Evolutionary conservation across 2,113 vertebrate genomes (phyloP).

Genomic region (Elaphurus davidianus): DNA sequence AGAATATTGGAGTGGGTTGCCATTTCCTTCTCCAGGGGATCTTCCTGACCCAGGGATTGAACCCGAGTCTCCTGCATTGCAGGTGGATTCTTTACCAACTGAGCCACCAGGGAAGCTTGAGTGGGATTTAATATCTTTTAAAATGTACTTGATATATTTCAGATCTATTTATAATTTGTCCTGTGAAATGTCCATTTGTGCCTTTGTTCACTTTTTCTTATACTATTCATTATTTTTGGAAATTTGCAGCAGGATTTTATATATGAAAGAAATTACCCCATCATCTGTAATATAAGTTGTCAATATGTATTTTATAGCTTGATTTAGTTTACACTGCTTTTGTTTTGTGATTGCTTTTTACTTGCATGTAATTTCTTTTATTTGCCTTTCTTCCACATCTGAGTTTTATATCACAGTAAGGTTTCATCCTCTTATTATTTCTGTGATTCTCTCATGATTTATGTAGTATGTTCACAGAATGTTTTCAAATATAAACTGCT

Average conservation of each 20-base stretch:
- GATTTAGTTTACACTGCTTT: neutral
- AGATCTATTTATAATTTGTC: neutral
- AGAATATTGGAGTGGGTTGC: too few species aligned
- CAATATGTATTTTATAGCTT: neutral
- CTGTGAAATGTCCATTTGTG: neutral
- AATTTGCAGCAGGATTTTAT: neutral
- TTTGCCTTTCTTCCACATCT: neutral
- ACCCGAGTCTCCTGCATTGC: too few species aligned
- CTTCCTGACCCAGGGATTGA: too few species aligned
- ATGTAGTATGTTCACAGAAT: neutral
- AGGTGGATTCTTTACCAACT: too few species aligned
- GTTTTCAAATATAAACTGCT: neutral
- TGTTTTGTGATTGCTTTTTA: neutral
- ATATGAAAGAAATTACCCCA: neutral
- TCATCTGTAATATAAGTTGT: neutral
- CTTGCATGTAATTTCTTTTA: neutral
- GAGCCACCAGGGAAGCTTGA: neutral
- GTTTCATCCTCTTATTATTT: neutral
- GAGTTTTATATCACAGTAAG: neutral
- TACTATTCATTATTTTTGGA: neutral
- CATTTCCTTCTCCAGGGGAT: too few species aligned
- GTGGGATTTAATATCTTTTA: neutral
- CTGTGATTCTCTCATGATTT: neutral
- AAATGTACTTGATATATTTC: neutral
- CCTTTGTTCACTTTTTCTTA: neutral